Conservation (phyloP, 2,888 invertebrate genomes). For the Stratiomys singularior region DNA sequence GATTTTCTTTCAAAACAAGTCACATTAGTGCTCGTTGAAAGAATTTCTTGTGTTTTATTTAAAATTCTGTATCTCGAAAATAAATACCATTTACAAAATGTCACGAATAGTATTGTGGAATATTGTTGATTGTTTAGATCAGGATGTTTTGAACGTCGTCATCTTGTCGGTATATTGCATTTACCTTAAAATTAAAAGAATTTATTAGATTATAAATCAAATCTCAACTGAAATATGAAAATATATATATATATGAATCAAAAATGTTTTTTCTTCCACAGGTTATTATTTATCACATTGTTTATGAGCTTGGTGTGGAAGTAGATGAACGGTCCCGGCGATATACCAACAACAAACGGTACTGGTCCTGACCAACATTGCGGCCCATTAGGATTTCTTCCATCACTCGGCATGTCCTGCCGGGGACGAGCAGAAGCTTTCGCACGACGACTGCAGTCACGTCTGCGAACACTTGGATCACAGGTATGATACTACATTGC, state of each 20-base stretch:
- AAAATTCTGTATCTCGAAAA: too few species aligned
- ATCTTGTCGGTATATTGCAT: too few species aligned
- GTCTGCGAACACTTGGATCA: constrained; percentile 76
- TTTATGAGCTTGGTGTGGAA: constrained; percentile 16
- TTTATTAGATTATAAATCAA: too few species aligned
- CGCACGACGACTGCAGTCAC: constrained; percentile 79
- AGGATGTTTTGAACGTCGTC: too few species aligned
- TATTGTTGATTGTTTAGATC: too few species aligned
- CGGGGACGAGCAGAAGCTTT: constrained; percentile 84
- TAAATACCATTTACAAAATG: too few species aligned
- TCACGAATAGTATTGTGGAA: too few species aligned
- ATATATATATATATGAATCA: background rate
- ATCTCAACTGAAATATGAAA: too few species aligned
- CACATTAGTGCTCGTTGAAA: too few species aligned
- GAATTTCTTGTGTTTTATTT: too few species aligned
- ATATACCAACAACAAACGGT: constrained; percentile 62
- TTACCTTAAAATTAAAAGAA: too few species aligned
- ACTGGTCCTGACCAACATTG: constrained; percentile 70
- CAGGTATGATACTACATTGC: constrained; percentile 58
- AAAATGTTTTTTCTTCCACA: background rate
- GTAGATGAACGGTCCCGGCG: constrained; percentile 65
- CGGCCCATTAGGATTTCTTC: constrained; percentile 75
- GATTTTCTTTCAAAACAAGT: too few species aligned
- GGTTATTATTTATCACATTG: background rate
- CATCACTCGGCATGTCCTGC: constrained; percentile 75